Conservation (phyloP, 2,797 vertebrate species). For the Myotis pilosus region DNA sequence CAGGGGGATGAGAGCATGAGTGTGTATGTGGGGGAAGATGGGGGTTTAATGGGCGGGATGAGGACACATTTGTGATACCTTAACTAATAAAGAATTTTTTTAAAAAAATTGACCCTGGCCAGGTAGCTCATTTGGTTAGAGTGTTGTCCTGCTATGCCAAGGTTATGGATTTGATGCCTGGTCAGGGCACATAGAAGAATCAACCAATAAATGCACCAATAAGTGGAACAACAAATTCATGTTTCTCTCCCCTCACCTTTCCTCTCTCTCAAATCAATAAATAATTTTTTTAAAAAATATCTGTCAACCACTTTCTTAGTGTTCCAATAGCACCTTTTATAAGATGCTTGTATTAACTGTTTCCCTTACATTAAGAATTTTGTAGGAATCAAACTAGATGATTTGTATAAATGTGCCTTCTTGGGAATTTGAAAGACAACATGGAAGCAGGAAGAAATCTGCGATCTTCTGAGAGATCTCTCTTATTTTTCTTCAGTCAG, state of each 20-base stretch:
- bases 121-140: not conserved
- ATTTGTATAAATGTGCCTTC: not conserved
- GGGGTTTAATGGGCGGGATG: too few species aligned
- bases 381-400: not conserved
- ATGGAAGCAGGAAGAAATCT: not conserved
- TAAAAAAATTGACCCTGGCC: not conserved
- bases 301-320: not conserved
- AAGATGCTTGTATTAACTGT: not conserved
- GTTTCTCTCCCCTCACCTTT: too few species aligned
- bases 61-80: too few species aligned
- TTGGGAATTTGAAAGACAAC: not conserved
- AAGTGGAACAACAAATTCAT: not conserved
- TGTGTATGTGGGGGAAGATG: too few species aligned
- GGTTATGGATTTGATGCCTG: not conserved
- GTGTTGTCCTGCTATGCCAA: not conserved
- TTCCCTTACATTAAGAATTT: not conserved
- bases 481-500: not conserved
- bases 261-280: not conserved
- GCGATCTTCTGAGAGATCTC: not conserved
- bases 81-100: too few species aligned
- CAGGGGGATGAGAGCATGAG: too few species aligned
- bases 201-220: not conserved
- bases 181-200: not conserved
- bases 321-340: not conserved
- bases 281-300: not conserved